These are phyloP conservation scores for Crypturellus tataupa DNA, from an alignment of 2,797 vertebrate genomes.

Conservation along the genomic window DNA sequence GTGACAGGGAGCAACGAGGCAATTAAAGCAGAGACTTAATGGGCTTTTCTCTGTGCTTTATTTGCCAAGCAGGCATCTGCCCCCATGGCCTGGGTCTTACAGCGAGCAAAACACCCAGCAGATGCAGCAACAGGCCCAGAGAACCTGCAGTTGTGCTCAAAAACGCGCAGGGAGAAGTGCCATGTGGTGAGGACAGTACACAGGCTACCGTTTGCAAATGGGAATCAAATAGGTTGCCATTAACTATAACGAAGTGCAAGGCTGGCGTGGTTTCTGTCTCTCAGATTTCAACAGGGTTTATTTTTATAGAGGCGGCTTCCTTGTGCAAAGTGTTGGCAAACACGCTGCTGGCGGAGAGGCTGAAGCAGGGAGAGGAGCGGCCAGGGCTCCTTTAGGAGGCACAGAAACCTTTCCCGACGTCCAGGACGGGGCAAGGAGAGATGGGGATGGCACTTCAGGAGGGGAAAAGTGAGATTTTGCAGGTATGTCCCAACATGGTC, in stretches of 20 bases:
- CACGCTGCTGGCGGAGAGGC: background rate
- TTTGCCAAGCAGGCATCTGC: background rate
- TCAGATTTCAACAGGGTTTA: constrained; percentile 63
- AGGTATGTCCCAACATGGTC: background rate
- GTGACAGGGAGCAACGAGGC: background rate
- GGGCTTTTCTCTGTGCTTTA: constrained; percentile 34
- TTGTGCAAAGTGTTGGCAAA: constrained; percentile 68
- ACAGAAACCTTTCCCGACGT: background rate
- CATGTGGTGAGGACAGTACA: background rate
- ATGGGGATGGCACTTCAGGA: background rate
- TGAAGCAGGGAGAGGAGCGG: background rate
- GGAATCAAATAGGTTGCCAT: constrained; percentile 59
- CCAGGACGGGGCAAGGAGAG: accelerated
- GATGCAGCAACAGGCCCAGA: background rate
- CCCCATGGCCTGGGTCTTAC: background rate
- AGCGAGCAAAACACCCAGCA: background rate
- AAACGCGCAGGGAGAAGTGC: accelerated
- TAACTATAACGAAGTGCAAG: constrained; percentile 63
- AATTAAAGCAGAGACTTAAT: constrained; percentile 28
- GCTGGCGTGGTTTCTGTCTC: constrained; percentile 40
- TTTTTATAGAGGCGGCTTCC: constrained; percentile 71
- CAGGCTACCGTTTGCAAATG: constrained; percentile 49
- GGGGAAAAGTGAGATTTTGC: background rate
- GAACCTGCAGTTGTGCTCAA: background rate
- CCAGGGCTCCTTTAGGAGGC: background rate